Percentiles rank a stretch among this genome's conserved stretches.
Conservation (phyloP, 2,113 vertebrate genomes). For the Scartelaos histophorus region DNA sequence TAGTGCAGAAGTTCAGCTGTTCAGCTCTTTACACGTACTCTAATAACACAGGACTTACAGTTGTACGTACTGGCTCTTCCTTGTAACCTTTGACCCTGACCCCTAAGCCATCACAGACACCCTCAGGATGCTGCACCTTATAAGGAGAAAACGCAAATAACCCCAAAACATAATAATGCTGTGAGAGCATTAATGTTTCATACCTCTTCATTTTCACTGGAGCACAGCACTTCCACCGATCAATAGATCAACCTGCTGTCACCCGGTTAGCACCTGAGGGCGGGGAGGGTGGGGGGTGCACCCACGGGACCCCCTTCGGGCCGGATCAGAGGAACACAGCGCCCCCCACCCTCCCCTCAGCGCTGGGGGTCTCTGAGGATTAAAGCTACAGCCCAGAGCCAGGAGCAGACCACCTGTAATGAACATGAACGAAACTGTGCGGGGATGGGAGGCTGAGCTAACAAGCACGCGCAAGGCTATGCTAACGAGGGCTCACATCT, state of each 20-base stretch:
- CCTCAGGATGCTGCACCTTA: conserved; percentile 73
- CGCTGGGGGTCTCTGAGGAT: conserved; percentile 31
- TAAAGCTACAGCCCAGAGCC: conserved; percentile 20
- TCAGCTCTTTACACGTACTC: conserved; percentile 1
- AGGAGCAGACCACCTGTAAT: conserved; percentile 3
- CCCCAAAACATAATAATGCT: conserved; percentile 80
- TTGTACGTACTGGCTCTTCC: conserved; percentile 35
- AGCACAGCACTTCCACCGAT: conserved; percentile 88
- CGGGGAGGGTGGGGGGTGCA: conserved; percentile 63
- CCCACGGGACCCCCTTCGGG: conserved; percentile 71
- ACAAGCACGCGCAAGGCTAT: not conserved
- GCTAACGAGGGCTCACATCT: not conserved
- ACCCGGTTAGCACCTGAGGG: conserved; percentile 91
- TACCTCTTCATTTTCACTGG: conserved; percentile 95
- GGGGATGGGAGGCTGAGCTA: not conserved
- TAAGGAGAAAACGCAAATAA: conserved; percentile 19
- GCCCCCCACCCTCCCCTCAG: conserved; percentile 38
- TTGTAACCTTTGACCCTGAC: conserved; percentile 73
- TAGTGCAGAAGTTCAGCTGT: no score
- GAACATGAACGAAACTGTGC: not conserved
- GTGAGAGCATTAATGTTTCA: conserved; percentile 97
- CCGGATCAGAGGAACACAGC: conserved; percentile 69
- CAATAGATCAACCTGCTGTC: conserved; percentile 98
- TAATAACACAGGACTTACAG: conserved; percentile 38
- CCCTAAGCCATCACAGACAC: conserved; percentile 13